Base-by-base conservation (phyloP, 35 echinoderm and acorn worm species). In the Lytechinus pictus region DNA sequence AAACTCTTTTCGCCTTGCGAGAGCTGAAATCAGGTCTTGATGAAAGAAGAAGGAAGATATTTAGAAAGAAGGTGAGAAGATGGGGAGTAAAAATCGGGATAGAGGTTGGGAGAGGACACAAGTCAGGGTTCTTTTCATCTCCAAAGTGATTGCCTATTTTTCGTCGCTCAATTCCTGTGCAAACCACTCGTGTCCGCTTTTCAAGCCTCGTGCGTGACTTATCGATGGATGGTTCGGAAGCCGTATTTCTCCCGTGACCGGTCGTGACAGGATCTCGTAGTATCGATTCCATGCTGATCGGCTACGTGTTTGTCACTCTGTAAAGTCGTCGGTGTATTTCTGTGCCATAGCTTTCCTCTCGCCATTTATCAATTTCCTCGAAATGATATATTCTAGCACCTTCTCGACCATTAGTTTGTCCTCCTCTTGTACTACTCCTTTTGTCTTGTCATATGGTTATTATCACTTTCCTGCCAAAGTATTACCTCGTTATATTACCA, bases 121-220 rank as follows among this genome's bases (percentile, higher is more conserved):
- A 79, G 66, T 24, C 66, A 79, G 66, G n/a, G 66, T 79, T 79
- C 66, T 79, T 19, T 79, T 79, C 66, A 79, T 79, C 66, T 79
- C 19, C 66, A 79, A 79, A 79, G 66, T 79, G 66, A 79, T 79
- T 79, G 66, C n/a, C 66, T 79, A 79, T 79, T 79, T 79, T 79
- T 79, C 66, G 66, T 79, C 66, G 66, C 66, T 79, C 66, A 24
- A 79, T 79, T 79, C 66, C 66, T 79, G 66, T 24, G 66, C 19
- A 79, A 79, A 79, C 66, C 66, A 79, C 66, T 79, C 21, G 66
- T 79, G 66, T 79, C 66, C 66, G 66, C 66, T 79, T 79, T 79
- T 79, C 66, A 79, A 79, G 66, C 66, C 12, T 79, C 14, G 66
- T 24, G 21, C 66, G 66, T 79, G 66, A 79, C 66, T 79, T 79